A percentile compares a stretch with the other conserved stretches of the same genome.
Evolutionary conservation across 2,113 vertebrate species (phyloP).

Genomic region (Rhynchomys soricoides): DNA sequence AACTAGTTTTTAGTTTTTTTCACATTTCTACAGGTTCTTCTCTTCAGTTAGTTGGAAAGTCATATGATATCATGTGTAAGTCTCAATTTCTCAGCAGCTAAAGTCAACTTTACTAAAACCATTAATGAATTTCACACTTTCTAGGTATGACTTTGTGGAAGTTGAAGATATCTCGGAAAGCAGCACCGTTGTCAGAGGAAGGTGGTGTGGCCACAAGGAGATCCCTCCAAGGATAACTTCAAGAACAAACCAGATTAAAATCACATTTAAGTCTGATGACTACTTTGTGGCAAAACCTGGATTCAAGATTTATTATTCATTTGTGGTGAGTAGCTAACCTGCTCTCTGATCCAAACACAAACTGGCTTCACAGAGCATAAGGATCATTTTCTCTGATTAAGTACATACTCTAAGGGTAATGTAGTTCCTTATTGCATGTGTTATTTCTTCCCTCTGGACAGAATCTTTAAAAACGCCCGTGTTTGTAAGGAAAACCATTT

Average conservation of each 20-base stretch:
- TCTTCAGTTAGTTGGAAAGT: conserved; percentile 41
- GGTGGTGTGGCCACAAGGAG: conserved; percentile 96
- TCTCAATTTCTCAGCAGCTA: conserved; percentile 56
- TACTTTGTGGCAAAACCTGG: conserved; percentile 98
- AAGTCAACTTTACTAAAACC: conserved; percentile 1
- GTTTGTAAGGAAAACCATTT: neutral
- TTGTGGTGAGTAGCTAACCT: conserved; percentile 90
- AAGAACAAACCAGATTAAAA: conserved; percentile 93
- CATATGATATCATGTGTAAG: neutral
- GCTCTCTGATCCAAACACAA: neutral
- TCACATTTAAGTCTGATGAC: conserved; percentile 98
- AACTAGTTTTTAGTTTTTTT: neutral
- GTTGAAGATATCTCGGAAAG: conserved; percentile 95
- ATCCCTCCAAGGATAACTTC: conserved; percentile 93
- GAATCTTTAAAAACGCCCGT: neutral
- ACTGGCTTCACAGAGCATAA: conserved; percentile 27
- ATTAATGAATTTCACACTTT: conserved; percentile 59
- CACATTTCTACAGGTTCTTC: neutral
- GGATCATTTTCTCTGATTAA: conserved; percentile 55
- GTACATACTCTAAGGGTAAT: neutral
- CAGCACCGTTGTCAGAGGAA: conserved; percentile 94
- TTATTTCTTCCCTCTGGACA: neutral
- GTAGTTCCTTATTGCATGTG: neutral
- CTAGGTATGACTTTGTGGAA: conserved; percentile 97
- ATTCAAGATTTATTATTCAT: conserved; percentile 95